Evolutionary conservation across 2,797 vertebrate genomes (phyloP).

Genomic region (Gadopsis marmoratus): DNA sequence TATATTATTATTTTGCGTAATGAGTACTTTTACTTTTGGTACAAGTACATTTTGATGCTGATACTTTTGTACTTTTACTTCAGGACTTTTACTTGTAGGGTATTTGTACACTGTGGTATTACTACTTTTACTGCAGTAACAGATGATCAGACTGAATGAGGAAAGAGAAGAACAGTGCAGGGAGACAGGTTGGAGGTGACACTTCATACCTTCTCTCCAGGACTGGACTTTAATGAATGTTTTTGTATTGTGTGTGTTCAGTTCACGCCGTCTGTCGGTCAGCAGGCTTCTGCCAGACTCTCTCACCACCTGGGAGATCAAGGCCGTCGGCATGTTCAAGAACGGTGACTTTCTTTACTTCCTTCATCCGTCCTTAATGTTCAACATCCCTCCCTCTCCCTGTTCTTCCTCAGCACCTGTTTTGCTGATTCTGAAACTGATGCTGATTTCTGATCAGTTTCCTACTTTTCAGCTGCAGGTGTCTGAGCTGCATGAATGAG

Average conservation of each 20-base stretch:
- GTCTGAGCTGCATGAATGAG: no score
- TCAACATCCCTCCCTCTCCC: no score
- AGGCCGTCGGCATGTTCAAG: conserved; percentile 89
- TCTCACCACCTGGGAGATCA: conserved; percentile 93
- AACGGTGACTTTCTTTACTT: conserved; percentile 79
- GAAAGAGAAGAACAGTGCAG: background rate
- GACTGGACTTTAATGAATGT: background rate
- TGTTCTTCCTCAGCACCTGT: background rate
- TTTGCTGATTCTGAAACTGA: no score
- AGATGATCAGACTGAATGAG: background rate
- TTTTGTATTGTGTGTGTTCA: conserved; percentile 36
- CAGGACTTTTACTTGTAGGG: no score
- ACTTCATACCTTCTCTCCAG: no score
- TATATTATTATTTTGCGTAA: no score
- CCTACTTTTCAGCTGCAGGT: no score
- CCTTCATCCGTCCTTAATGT: background rate
- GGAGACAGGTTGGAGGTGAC: background rate
- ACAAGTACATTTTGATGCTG: no score
- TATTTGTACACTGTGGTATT: no score
- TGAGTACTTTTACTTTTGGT: no score
- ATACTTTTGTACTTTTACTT: background rate
- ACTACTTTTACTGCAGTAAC: no score
- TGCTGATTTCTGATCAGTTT: no score
- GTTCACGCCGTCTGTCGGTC: conserved; percentile 72
- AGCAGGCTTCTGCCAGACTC: conserved; percentile 88